Percentiles rank a stretch among this genome's conserved stretches.
Conservation (phyloP, 2,113 vertebrate genomes). For the Cebus imitator region DNA sequence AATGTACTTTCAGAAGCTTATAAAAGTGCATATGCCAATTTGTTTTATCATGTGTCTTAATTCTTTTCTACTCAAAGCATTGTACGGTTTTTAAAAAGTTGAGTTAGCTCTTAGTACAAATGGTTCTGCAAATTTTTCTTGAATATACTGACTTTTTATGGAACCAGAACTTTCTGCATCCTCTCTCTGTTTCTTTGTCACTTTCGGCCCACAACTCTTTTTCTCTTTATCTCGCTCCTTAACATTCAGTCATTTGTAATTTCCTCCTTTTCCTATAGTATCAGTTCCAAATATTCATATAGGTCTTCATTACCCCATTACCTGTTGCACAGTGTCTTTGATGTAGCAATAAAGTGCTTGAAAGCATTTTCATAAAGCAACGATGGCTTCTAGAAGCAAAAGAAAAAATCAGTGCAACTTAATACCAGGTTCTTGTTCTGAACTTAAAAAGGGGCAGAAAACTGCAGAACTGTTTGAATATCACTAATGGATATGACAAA, state of each 20-base stretch:
- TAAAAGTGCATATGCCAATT: neutral
- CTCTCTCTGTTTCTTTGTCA: neutral
- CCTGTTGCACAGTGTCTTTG: neutral
- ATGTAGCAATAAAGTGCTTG: neutral
- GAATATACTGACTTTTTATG: neutral
- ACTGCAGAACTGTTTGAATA: neutral
- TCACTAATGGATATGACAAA: neutral
- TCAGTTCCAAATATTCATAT: neutral
- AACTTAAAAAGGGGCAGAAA: neutral
- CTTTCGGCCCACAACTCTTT: neutral
- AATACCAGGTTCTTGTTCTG: neutral
- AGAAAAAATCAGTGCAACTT: neutral
- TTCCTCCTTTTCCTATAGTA: neutral
- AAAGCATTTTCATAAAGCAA: conserved; percentile 2
- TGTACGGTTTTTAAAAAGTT: neutral
- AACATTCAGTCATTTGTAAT: neutral
- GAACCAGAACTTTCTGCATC: neutral
- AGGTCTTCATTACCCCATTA: neutral
- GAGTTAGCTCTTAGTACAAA: neutral
- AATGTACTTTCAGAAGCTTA: neutral
- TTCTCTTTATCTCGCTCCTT: neutral
- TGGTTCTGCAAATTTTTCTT: neutral
- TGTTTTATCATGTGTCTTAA: neutral
- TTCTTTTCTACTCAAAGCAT: neutral
- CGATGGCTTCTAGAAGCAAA: neutral